Evolutionary conservation across 2,888 invertebrate species (phyloP), one percentile per base, ranked within the genome.

Genomic region (Merodon equestris): DNA sequence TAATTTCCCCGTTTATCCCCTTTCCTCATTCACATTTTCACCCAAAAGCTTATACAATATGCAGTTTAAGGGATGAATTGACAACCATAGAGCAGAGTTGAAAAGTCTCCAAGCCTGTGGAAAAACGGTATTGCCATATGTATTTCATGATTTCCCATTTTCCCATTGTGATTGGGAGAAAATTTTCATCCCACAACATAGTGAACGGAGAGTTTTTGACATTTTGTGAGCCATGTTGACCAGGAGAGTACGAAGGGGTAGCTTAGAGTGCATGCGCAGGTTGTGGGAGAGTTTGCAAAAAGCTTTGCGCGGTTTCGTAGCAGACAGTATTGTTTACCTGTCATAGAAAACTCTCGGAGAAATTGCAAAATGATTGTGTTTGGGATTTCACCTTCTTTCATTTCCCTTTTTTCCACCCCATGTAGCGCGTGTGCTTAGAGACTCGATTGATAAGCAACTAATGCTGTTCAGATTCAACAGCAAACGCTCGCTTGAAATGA

Each of bases 141-240:
- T n/a, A n/a, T 40, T 40, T n/a, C 13, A 7, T 38, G 27, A 42
- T 68, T 73, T 47, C 50, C 50, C 36, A 36, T 56, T 4, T 27
- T n/a, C n/a, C n/a, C n/a, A n/a, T 36, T 54, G 54, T 79, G 79
- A 74, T 79, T 79, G 64, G 79, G 79, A 74, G 74, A 74, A 74
- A 61, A 40, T 5, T 27, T 27, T 40, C 9, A 66, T 72, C 14
- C 1, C 36, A 34, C 68, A 45, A 45, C 15, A 13, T 2, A 17
- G 15, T 18, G 47, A 2, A 27, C 27, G 63, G 64, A 70, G 64
- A 45, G 18, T 15, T 77, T 77, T 79, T 79, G 77, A 79, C 77
- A 48, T 79, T 73, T 79, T 63, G 12, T 9, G 9, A 14, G 27
- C 2, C 3, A 7, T 7, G 27, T 27, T 27, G 27, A 9, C 1